phyloP scores from a whole-genome alignment of 1,140 invertebrate genomes.

The Reticulitermes speratus region DNA sequence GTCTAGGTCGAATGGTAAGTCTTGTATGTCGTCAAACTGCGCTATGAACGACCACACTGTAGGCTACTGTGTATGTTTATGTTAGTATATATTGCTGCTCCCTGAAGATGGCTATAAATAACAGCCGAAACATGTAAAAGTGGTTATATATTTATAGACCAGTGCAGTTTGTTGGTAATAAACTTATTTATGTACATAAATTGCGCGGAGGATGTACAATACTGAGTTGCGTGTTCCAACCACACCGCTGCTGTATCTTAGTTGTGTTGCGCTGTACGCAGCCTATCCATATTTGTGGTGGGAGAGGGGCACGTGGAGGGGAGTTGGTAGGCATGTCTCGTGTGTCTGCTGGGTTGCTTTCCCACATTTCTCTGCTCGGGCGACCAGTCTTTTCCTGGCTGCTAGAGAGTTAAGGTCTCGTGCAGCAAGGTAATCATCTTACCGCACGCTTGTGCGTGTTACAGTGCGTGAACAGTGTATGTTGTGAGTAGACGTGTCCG shows the following conservation, averaged over 20 bases:
- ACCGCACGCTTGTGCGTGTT: not conserved
- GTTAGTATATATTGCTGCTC: no score
- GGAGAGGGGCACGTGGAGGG: not conserved
- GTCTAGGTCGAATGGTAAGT: no score
- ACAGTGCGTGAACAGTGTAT: not conserved
- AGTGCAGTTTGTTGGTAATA: no score
- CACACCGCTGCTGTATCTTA: not conserved
- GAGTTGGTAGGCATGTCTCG: not conserved
- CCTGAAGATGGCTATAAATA: no score
- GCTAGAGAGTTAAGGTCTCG: not conserved
- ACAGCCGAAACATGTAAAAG: no score
- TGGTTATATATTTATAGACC: no score
- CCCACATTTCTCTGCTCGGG: not conserved
- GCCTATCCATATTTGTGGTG: not conserved
- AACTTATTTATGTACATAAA: no score
- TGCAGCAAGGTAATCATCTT: not conserved
- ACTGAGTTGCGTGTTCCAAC: not conserved
- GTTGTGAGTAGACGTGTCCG: not conserved
- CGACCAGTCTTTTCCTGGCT: not conserved
- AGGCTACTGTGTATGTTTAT: no score
- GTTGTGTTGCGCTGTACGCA: not conserved
- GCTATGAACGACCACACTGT: no score
- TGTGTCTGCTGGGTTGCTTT: not conserved
- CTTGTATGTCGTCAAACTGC: no score
- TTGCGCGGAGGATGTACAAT: no score